Percentiles rank a stretch among this genome's conserved stretches.
These are phyloP conservation scores for Nemotelus pantherinus DNA, from an alignment of 2,888 invertebrate species.

Conservation along the genomic window DNA sequence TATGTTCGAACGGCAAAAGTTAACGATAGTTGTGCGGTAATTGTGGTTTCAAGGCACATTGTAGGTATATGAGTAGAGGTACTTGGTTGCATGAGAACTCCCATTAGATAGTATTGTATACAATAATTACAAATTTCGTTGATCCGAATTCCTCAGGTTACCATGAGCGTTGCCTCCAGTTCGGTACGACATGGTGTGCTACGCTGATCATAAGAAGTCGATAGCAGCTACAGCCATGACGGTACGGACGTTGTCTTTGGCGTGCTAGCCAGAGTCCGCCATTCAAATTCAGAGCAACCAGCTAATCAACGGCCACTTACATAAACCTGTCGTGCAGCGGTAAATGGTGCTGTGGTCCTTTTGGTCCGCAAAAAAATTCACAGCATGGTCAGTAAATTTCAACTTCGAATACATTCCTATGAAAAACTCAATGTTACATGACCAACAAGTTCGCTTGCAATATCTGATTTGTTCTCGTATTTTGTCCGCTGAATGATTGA, in stretches of 20 bases:
- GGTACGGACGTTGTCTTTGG: not conserved
- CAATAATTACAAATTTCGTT: constrained; percentile 1
- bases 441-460: no score
- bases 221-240: not conserved
- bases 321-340: constrained; percentile 4
- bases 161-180: not conserved
- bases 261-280: not conserved
- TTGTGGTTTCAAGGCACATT: not conserved
- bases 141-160: constrained; percentile 8
- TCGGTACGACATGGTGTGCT: no score
- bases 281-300: not conserved
- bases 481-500: no score
- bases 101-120: constrained; percentile 19
- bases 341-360: not conserved
- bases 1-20: not conserved
- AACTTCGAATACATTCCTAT: no score
- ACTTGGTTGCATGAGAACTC: not conserved
- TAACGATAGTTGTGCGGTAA: not conserved
- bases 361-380: not conserved
- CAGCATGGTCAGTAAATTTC: no score
- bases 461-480: no score
- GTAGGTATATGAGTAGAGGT: not conserved
- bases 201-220: not conserved
- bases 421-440: no score
- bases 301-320: constrained; percentile 1